A percentile compares a stretch with the other conserved stretches of the same genome.
Conservation (phyloP, 2,113 vertebrate species). For the Bambusicola thoracicus region DNA sequence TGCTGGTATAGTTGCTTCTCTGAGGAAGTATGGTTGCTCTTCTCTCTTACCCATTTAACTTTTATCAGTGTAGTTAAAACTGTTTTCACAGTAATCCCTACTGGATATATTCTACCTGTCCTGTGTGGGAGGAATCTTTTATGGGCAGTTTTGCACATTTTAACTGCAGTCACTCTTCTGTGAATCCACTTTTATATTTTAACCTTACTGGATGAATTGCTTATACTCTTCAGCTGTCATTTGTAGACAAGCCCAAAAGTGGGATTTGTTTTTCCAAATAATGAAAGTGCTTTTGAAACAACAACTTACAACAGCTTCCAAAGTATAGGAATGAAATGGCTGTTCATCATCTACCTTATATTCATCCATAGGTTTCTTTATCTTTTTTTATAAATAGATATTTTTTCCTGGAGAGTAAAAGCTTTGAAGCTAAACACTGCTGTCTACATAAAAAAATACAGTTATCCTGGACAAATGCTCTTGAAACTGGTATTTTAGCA, state of each 20-base stretch:
- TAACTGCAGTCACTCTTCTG: neutral
- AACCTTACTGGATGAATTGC: neutral
- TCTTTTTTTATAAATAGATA: neutral
- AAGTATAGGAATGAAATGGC: neutral
- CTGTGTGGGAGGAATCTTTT: neutral
- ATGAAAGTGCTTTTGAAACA: neutral
- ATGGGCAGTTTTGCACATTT: neutral
- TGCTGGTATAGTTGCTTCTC: neutral
- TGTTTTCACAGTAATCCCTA: neutral
- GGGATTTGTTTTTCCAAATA: neutral
- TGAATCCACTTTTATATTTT: neutral
- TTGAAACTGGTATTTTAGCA: neutral
- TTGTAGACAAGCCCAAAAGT: neutral
- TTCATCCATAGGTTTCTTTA: neutral
- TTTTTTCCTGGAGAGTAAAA: neutral
- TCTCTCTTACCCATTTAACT: neutral
- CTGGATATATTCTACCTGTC: neutral
- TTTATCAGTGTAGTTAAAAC: neutral
- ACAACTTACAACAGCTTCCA: neutral
- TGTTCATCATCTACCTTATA: neutral
- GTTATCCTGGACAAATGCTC: neutral
- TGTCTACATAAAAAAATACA: neutral
- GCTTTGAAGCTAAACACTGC: neutral
- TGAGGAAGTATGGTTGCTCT: neutral
- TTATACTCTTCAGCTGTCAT: neutral